phyloP scores from a whole-genome alignment of 2,888 invertebrate species.

The Sphaerophoria rueppellii region DNA sequence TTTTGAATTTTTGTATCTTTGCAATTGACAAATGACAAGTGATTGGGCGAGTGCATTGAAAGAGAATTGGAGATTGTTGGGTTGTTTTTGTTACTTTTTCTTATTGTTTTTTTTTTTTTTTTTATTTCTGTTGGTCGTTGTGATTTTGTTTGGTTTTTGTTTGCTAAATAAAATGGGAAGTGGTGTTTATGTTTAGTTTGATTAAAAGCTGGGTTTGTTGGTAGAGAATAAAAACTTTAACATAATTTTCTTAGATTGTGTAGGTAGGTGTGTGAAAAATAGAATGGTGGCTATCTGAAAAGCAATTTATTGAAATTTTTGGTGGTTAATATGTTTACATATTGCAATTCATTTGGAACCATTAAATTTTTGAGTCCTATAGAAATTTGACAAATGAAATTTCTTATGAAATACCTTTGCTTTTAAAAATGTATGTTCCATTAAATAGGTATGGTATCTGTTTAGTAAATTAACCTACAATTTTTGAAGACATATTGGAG shows the following conservation, averaged over 20 bases:
- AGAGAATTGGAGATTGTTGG: slow-evolving; percentile 2
- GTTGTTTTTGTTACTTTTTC: slow-evolving; percentile 7
- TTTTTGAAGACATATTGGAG: no score
- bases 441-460: no score
- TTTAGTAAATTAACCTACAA: no score
- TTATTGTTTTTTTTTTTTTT: slow-evolving; percentile 27
- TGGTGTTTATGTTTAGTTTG: slow-evolving; percentile 5
- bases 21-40: slow-evolving; percentile 71
- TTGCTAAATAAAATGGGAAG: slow-evolving; percentile 26
- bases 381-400: no score
- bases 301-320: no score
- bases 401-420: no score
- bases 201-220: not conserved
- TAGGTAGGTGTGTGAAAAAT: not conserved
- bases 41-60: slow-evolving; percentile 59
- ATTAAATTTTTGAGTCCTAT: no score
- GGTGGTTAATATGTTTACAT: no score
- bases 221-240: not conserved
- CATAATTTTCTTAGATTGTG: not conserved
- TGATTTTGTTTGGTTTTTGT: slow-evolving; percentile 27
- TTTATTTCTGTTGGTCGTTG: not conserved
- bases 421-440: no score
- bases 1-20: slow-evolving; percentile 68
- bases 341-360: no score
- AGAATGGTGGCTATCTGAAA: no score